These are phyloP conservation scores for Actinostola sp. DNA, from an alignment of 92 coral and sea anemone species.

Conservation along the genomic window DNA sequence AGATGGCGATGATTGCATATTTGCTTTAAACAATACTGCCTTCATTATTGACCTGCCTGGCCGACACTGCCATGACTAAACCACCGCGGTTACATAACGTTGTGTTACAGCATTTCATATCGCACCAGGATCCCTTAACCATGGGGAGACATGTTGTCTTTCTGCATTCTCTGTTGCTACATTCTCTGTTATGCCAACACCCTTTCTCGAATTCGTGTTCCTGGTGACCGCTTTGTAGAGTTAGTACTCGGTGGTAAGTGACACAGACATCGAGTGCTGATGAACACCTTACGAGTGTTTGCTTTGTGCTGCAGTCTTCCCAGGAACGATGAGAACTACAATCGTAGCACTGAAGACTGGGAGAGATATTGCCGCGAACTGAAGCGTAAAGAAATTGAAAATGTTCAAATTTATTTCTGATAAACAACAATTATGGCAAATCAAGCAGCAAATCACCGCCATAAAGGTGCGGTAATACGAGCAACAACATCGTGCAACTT, in stretches of 20 bases:
- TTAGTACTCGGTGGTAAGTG: neutral
- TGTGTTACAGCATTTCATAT: neutral
- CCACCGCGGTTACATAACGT: neutral
- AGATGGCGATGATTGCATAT: no score
- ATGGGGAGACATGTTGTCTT: neutral
- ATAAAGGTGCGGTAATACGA: no score
- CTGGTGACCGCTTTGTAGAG: neutral
- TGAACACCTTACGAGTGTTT: neutral
- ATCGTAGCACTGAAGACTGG: neutral
- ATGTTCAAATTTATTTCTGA: no score
- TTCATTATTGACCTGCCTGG: neutral
- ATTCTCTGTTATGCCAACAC: neutral
- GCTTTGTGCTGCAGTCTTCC: constrained; percentile 3
- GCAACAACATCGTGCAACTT: no score
- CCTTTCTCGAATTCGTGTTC: neutral
- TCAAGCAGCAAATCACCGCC: no score
- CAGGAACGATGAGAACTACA: neutral
- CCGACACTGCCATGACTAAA: neutral
- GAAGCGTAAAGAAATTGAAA: neutral
- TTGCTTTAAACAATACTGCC: no score
- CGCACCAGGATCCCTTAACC: constrained; percentile 2
- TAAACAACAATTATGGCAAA: no score
- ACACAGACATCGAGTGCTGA: neutral
- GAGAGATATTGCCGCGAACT: no score
- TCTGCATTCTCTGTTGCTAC: neutral